These are phyloP conservation scores for Phocoena sinus DNA, from an alignment of 2,113 vertebrate species.

Conservation along the genomic window DNA sequence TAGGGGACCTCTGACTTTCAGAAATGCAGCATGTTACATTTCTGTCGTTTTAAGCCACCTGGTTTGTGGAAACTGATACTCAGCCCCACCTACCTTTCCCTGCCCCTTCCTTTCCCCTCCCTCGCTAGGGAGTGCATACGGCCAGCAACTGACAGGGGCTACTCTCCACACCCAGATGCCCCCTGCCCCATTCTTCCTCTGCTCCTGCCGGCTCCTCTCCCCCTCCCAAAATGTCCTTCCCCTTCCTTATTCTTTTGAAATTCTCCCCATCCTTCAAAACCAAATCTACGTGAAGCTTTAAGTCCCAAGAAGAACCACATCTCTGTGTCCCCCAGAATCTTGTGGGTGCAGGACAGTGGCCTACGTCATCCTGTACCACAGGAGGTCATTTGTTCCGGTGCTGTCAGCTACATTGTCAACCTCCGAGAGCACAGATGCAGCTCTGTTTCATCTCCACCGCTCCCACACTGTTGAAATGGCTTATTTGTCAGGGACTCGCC, in stretches of 20 bases:
- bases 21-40: neutral
- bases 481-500: rapidly evolving
- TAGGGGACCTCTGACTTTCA: neutral
- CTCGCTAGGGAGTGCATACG: rapidly evolving
- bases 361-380: rapidly evolving
- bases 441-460: neutral
- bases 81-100: no score
- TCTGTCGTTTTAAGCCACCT: neutral
- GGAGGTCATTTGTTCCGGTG: rapidly evolving
- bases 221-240: neutral
- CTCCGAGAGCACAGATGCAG: neutral
- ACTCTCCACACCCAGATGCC: rapidly evolving
- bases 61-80: neutral
- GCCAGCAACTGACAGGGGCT: rapidly evolving
- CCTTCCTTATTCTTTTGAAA: neutral
- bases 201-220: neutral
- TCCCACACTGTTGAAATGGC: neutral
- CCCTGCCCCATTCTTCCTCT: rapidly evolving
- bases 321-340: rapidly evolving
- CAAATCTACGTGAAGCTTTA: rapidly evolving
- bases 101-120: no score
- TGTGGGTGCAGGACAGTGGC: rapidly evolving
- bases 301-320: neutral
- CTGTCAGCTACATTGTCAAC: neutral
- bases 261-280: neutral